Evolutionary conservation across 2,113 vertebrate genomes (phyloP).

Genomic region (Stegostoma tigrinum): DNA sequence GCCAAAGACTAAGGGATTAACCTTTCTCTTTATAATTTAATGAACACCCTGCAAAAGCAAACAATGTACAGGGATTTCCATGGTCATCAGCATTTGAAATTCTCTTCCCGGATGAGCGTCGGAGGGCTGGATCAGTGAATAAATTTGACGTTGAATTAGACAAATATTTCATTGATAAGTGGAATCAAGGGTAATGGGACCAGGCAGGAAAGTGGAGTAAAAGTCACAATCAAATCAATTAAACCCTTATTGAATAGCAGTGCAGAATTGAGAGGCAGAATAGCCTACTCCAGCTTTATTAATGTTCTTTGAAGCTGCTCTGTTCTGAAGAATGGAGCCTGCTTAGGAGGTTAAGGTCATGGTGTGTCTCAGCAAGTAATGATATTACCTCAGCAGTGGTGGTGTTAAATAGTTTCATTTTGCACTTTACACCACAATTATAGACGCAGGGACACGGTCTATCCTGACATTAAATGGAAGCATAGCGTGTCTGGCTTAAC

Average conservation of each 20-base stretch:
- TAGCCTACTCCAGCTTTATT: too few relatives aligned
- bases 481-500: neutral
- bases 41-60: neutral
- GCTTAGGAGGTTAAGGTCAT: neutral
- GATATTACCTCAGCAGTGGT: neutral
- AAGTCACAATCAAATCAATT: too few relatives aligned
- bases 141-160: too few relatives aligned
- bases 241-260: too few relatives aligned
- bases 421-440: neutral
- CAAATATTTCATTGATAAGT: too few relatives aligned
- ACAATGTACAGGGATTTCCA: neutral
- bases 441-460: neutral
- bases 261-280: too few relatives aligned
- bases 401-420: neutral
- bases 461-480: neutral
- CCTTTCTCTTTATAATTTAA: neutral
- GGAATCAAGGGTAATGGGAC: too few relatives aligned
- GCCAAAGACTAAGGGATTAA: neutral
- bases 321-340: neutral
- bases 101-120: too few relatives aligned
- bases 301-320: too few relatives aligned
- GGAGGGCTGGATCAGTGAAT: too few relatives aligned
- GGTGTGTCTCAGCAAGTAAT: neutral
- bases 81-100: neutral
- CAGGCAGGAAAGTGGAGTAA: too few relatives aligned